Percentiles rank a stretch among this genome's conserved stretches.
Evolutionary conservation across 2,888 invertebrate genomes (phyloP).

Genomic region (Merodon equestris): DNA sequence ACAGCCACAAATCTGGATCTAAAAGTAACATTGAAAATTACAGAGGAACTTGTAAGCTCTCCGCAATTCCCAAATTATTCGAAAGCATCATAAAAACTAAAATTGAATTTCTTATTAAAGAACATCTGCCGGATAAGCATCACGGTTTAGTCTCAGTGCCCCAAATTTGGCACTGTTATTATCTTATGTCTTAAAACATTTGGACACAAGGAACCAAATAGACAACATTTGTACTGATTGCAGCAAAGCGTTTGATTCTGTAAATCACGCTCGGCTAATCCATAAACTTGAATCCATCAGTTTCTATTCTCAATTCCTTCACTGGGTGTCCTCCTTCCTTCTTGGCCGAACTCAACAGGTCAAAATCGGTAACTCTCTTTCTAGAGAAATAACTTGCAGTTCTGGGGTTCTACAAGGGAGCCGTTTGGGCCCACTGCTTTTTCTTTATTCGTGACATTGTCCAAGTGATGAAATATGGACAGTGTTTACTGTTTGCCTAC

Average conservation of each 20-base stretch:
- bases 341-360: background rate
- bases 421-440: too few species aligned
- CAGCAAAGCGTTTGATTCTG: slow-evolving; percentile 1
- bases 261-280: background rate
- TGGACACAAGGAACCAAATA: background rate
- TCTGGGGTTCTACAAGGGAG: background rate
- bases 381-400: background rate
- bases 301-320: background rate
- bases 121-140: too few species aligned
- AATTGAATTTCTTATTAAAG: too few species aligned
- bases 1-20: too few species aligned
- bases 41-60: too few species aligned
- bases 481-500: background rate
- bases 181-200: background rate
- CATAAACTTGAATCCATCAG: background rate
- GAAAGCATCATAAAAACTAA: too few species aligned
- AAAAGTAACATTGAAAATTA: too few species aligned
- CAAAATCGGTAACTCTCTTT: background rate
- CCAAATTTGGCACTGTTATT: too few species aligned
- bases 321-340: background rate
- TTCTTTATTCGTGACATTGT: background rate
- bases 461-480: background rate
- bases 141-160: too few species aligned
- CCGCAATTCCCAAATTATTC: too few species aligned
- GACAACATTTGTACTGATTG: background rate